Evolutionary conservation across 2,888 invertebrate species (phyloP).

Genomic region (Yponomeuta plumbellus): DNA sequence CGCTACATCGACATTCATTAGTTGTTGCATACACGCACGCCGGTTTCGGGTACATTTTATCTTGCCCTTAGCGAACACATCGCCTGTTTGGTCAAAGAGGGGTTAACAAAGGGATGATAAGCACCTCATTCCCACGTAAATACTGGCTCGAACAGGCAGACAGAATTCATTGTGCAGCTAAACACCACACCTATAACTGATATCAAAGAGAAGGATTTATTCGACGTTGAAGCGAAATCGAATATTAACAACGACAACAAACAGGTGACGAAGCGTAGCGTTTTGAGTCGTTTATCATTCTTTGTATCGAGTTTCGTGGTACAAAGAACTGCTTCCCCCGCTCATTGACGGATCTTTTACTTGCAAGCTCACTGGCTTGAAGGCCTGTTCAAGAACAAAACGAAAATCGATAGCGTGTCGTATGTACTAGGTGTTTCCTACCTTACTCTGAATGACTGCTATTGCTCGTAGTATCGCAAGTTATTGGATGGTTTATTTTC

Average conservation of each 20-base stretch:
- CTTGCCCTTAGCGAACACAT: no score
- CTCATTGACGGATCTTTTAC: slow-evolving; percentile 46
- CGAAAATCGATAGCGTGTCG: slow-evolving; percentile 61
- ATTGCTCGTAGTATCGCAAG: no score
- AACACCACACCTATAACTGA: slow-evolving; percentile 32
- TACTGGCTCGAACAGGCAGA: slow-evolving; percentile 1
- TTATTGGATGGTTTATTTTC: no score
- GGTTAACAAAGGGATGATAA: slow-evolving; percentile 9
- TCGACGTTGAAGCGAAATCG: slow-evolving; percentile 47
- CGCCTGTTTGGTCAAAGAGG: no score
- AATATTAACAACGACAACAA: slow-evolving; percentile 71
- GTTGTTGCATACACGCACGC: no score
- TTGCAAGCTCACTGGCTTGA: slow-evolving; percentile 64
- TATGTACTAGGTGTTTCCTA: slow-evolving; percentile 9
- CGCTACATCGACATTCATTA: no score
- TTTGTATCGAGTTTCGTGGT: slow-evolving; percentile 51
- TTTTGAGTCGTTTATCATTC: slow-evolving; percentile 68
- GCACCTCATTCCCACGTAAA: neutral
- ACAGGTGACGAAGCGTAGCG: slow-evolving; percentile 62
- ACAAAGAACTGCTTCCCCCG: slow-evolving; percentile 68
- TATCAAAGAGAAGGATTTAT: slow-evolving; percentile 59
- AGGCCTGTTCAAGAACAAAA: slow-evolving; percentile 66
- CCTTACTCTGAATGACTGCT: neutral
- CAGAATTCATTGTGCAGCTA: slow-evolving; percentile 16
- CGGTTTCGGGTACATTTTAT: no score